phyloP scores from a whole-genome alignment of 37 sponge, comb jelly and placozoan species.

The Tethya wilhelma region DNA sequence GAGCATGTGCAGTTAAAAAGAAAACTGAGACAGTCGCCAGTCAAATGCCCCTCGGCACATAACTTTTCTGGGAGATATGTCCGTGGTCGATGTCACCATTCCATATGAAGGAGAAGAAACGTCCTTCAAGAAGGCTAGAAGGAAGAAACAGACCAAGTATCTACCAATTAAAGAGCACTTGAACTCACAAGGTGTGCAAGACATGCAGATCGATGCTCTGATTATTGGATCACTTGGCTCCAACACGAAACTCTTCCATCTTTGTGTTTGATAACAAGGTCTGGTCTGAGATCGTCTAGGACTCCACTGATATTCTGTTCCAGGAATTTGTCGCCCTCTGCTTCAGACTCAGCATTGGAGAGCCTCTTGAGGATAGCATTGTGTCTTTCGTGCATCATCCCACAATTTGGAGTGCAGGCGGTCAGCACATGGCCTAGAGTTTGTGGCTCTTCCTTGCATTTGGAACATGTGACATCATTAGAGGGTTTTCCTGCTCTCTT shows the following conservation, averaged over 20 bases:
- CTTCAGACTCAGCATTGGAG: too few relatives aligned
- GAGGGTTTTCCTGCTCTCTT: constrained; percentile 5
- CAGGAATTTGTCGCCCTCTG: too few relatives aligned
- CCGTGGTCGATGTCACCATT: constrained; percentile 33
- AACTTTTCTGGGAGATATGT: constrained; percentile 1
- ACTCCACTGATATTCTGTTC: too few relatives aligned
- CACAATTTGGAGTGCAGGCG: constrained; percentile 18
- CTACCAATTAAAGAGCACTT: background rate
- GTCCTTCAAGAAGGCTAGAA: constrained; percentile 7
- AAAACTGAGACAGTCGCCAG: too few relatives aligned
- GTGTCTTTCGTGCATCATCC: constrained; percentile 31
- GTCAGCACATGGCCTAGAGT: constrained; percentile 47
- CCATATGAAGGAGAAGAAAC: constrained; percentile 15
- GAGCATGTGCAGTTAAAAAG: too few relatives aligned
- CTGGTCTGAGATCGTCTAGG: constrained; percentile 30
- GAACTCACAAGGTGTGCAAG: background rate
- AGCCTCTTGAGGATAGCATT: constrained; percentile 30
- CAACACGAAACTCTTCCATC: background rate
- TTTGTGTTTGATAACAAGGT: constrained; percentile 4
- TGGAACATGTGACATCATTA: constrained; percentile 3
- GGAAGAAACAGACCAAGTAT: constrained; percentile 19
- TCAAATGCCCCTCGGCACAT: too few relatives aligned
- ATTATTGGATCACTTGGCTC: constrained; percentile 23
- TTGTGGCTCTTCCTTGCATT: constrained; percentile 11
- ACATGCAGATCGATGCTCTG: background rate